These are phyloP conservation scores for Caenorhabditis briggsae DNA, from an alignment of 1,140 invertebrate genomes.

Conservation along the genomic window DNA sequence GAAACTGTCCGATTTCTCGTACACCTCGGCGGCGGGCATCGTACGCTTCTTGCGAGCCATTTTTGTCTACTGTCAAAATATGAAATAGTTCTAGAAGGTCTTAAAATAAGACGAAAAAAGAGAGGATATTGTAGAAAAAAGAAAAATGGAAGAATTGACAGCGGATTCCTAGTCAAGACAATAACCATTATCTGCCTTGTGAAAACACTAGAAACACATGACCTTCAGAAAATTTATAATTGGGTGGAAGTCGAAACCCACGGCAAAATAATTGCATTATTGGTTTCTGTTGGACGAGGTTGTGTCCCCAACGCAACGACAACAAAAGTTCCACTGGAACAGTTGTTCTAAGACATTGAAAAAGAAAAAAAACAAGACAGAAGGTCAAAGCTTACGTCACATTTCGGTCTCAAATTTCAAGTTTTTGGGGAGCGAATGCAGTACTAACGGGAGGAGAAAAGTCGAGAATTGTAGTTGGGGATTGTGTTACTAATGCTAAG, in stretches of 20 bases:
- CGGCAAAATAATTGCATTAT: conserved; percentile 43
- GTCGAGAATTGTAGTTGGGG: background rate
- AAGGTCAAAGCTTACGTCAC: conserved; percentile 28
- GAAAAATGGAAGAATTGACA: background rate
- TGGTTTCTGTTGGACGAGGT: background rate
- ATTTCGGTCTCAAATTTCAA: conserved; percentile 39
- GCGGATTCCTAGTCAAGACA: background rate
- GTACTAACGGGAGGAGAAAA: background rate
- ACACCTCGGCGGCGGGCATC: conserved; percentile 1
- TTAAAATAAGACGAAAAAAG: background rate
- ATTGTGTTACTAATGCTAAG: conserved; percentile 48
- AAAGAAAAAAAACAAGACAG: conserved; percentile 4
- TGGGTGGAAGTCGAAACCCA: conserved; percentile 14
- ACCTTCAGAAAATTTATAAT: conserved; percentile 28
- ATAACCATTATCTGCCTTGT: conserved; percentile 27
- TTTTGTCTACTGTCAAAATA: conserved; percentile 4
- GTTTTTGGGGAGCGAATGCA: background rate
- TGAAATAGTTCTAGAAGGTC: background rate
- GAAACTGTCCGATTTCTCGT: conserved; percentile 41
- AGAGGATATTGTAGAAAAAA: background rate
- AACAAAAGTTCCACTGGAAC: background rate
- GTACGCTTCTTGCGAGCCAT: conserved; percentile 48
- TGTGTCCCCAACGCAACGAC: background rate
- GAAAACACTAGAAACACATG: conserved; percentile 27
- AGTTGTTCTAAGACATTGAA: background rate